Percentiles rank a stretch among this genome's conserved stretches.
Evolutionary conservation across 2,113 vertebrate genomes (phyloP).

Genomic region (Dendrocopos noguchii): DNA sequence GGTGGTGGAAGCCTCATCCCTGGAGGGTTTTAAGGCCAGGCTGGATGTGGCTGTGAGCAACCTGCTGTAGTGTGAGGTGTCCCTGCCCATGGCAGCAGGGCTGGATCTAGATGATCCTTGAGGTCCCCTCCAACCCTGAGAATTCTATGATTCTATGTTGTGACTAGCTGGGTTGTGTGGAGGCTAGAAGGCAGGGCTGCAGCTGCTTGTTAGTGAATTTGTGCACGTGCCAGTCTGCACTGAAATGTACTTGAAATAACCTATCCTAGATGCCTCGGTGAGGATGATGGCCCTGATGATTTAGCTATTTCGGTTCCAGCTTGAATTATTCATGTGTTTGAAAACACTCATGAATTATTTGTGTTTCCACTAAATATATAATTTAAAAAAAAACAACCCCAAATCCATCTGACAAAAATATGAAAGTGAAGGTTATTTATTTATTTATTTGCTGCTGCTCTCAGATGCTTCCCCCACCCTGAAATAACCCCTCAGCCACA

Average conservation of each 20-base stretch:
- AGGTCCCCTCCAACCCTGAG: too few relatives aligned
- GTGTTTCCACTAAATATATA: conserved; percentile 68
- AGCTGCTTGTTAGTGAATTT: conserved; percentile 59
- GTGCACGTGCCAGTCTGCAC: conserved; percentile 64
- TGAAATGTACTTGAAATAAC: conserved; percentile 70
- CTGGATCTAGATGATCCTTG: too few relatives aligned
- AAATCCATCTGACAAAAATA: conserved; percentile 15
- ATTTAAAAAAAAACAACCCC: conserved; percentile 27
- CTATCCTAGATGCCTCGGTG: conserved; percentile 43
- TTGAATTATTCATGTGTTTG: conserved; percentile 68
- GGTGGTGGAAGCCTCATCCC: too few relatives aligned
- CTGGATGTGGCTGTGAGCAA: too few relatives aligned
- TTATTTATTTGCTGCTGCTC: conserved; percentile 7
- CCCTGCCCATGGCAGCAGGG: too few relatives aligned
- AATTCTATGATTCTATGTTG: not conserved
- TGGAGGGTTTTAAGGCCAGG: too few relatives aligned
- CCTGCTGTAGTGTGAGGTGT: too few relatives aligned
- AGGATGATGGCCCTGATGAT: conserved; percentile 66
- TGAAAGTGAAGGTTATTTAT: not conserved
- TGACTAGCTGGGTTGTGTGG: not conserved
- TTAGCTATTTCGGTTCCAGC: conserved; percentile 65
- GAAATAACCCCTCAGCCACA: not conserved
- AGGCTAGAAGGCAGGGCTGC: conserved; percentile 3
- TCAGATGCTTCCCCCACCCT: not conserved
- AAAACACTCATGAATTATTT: conserved; percentile 74